Base-by-base conservation (phyloP, 2,113 vertebrate species). In the Etheostoma spectabile region DNA sequence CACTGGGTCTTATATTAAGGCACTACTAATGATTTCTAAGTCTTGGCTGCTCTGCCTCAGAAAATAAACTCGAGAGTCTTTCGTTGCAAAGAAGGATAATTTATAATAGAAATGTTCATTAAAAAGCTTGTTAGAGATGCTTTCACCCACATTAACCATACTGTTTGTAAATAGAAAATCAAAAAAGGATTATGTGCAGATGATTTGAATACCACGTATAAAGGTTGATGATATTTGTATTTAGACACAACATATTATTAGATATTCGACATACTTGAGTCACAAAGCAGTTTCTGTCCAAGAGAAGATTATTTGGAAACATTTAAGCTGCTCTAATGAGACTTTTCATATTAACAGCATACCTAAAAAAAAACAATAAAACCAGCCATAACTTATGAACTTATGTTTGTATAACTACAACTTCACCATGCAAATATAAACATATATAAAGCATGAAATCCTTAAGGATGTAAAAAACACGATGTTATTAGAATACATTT, bases 1-100 rank as follows among this genome's bases (percentile, higher is more conserved):
- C 24, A 53, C 86, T 86, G 79, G 21, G 80, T 15, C 12, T 62
- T 35, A 60, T 67, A 73, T 79, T 88, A 83, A 85, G 83, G 51
- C 52, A 64, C 78, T 14, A 22, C 60, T 85, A 89, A 86, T 80
- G 79, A 82, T 77, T 84, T 61, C 46, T 75, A 15, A 45, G 22
- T 60, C 60, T 70, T 8, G 59, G 66, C 77, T 63, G 61, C 27
- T 77, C 69, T 46, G 16, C 42, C 1, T 24, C 6, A 62, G 19
- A 74, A 69, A 77, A 49, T 33, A 60, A 68, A 77, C n/a, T 55
- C 49, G 10, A 24, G 4, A 60, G 19, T 21, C 16, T 62, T 83
- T 70, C 0, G 33, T 0, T 53, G 27, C 1, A 63, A 8, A 67
- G 75, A 61, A 71, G 16, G 7, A 69, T 22, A 8, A 8, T 60